Evolutionary conservation across 2,888 invertebrate genomes (phyloP), one percentile per base, ranked within the genome.

Genomic region (Acronicta aceris): DNA sequence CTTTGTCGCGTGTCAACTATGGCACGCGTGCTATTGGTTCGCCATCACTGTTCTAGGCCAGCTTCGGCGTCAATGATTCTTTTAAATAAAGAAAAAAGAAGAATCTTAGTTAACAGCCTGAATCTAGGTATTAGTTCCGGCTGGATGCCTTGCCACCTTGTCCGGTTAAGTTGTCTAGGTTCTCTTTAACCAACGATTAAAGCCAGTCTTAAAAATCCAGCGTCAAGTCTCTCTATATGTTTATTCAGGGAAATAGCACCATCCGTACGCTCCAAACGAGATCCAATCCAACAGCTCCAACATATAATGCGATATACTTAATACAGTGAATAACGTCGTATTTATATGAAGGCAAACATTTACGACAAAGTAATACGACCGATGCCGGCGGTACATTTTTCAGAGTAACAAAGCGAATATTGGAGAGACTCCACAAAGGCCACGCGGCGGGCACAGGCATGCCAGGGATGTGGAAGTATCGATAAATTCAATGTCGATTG

Each of bases 381-480:
- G 78, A 78, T 81, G 81, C 74, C 81, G 79, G 81, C 79, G 84
- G 90, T 86, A 89, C 86, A 85, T 91, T 89, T 90, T 91, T 86
- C 92, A 86, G 86, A 86, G 90, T 93, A 94, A 94, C 94, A 93
- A 93, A 94, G 94, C 92, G 94, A 94, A 91, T 94, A 94, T 94
- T 92, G 92, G 92, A 94, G 93, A 89, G 91, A 83, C 86, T 87
- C 87, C 91, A 92, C 92, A 93, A 93, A 93, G 94, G 91, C 88
- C 90, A 89, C 85, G 87, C 80, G 83, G 81, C 79, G 82, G 79
- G 69, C 57, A 76, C 49, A 55, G 54, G 59, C 65, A 33, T 41
- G 47, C 7, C 57, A 73, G 66, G 41, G 78, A 17, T 36, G 76
- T 7, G 27, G 38, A 30, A 0, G 5, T 10, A 21, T 65, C 71